Evolutionary conservation across 2,888 invertebrate genomes (phyloP).

Genomic region (Boloria selene): DNA sequence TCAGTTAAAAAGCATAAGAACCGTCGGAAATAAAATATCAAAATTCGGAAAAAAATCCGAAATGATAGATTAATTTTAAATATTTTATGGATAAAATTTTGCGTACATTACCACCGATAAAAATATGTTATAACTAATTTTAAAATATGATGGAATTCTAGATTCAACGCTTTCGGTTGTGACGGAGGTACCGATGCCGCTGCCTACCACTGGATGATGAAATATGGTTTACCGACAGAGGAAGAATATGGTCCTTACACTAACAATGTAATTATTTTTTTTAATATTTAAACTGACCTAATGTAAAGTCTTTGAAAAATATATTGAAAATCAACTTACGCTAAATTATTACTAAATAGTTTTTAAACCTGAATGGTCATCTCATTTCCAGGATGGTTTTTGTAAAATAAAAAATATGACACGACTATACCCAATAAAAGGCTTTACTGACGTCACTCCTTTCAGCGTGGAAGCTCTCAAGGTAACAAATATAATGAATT

Average conservation of each 20-base stretch:
- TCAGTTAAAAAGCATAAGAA: no score
- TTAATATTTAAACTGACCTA: neutral
- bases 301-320: no score
- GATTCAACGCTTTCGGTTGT: slow-evolving; percentile 92
- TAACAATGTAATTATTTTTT: slow-evolving; percentile 82
- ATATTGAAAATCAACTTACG: no score
- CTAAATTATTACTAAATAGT: neutral
- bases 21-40: no score
- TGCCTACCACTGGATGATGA: slow-evolving; percentile 93
- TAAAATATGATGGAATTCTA: slow-evolving; percentile 41
- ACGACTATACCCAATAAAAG: slow-evolving; percentile 85
- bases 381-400: slow-evolving; percentile 86
- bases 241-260: slow-evolving; percentile 94
- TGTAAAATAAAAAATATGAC: slow-evolving; percentile 88
- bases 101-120: no score
- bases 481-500: slow-evolving; percentile 45
- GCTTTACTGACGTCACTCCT: slow-evolving; percentile 92
- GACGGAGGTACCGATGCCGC: slow-evolving; percentile 95
- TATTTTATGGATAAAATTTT: no score
- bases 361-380: neutral
- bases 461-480: slow-evolving; percentile 86
- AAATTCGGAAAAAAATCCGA: no score
- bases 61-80: no score
- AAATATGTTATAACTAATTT: no score
- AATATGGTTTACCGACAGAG: slow-evolving; percentile 90